A percentile compares a stretch with the other conserved stretches of the same genome.
Conservation (phyloP, 2,888 invertebrate genomes). For the Drosophila putrida region DNA sequence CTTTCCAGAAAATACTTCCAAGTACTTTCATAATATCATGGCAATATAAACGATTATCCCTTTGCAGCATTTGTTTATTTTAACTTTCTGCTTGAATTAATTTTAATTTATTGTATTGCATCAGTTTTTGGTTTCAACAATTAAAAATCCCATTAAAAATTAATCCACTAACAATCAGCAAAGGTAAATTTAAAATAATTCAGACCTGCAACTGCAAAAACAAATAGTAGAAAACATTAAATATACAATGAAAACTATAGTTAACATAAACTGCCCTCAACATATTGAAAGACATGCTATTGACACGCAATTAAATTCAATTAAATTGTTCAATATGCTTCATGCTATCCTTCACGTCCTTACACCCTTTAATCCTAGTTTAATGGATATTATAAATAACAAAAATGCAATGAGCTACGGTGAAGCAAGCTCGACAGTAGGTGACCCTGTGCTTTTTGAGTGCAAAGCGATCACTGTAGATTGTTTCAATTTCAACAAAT, state of each 20-base stretch:
- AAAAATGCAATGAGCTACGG: too few relatives aligned
- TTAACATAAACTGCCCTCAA: slow-evolving; percentile 17
- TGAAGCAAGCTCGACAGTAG: too few relatives aligned
- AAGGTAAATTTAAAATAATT: slow-evolving; percentile 45
- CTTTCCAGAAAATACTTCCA: neutral
- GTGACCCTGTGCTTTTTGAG: too few relatives aligned
- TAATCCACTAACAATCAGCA: slow-evolving; percentile 32
- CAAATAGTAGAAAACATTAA: slow-evolving; percentile 18
- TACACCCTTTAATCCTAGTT: slow-evolving; percentile 1
- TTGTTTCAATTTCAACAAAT: too few relatives aligned
- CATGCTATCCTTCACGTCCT: slow-evolving; percentile 14
- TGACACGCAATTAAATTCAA: slow-evolving; percentile 76
- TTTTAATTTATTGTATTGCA: neutral
- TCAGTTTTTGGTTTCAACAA: neutral
- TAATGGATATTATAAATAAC: neutral
- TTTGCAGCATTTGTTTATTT: neutral
- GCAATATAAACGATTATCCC: neutral
- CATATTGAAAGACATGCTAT: slow-evolving; percentile 61
- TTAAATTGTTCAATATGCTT: slow-evolving; percentile 57
- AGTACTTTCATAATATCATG: neutral
- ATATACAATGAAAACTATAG: neutral
- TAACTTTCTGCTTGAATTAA: neutral
- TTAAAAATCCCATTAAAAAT: slow-evolving; percentile 33
- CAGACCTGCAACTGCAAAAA: slow-evolving; percentile 6
- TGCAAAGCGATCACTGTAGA: too few relatives aligned